Base-by-base conservation (phyloP, 2,888 invertebrate species). In the Dicyrtoma fusca region DNA sequence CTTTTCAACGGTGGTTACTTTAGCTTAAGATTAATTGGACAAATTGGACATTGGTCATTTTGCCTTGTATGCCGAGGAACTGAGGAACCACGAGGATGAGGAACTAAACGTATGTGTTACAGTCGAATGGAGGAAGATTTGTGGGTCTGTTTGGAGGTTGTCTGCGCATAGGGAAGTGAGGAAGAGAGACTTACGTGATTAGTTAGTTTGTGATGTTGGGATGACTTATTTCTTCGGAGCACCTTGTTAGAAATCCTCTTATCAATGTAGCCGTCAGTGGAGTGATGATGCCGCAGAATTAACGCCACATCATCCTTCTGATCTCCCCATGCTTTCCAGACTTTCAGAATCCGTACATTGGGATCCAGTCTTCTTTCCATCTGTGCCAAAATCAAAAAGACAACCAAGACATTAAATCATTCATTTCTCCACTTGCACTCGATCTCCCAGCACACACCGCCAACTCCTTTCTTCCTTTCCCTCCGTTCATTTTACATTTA, bases 241-340 rank as follows among this genome's bases (percentile, higher is more conserved):
- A 73, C 72, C 55, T 74, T 76, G 19, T 74, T 73, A 26, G 74
- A 74, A 11, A 64, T 45, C 59, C 72, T 73, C 61, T 77, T 77
- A 59, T 77, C 77, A 57, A 77, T 77, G 72, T 77, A 77, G 21
- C 77, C 77, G 64, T 77, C 76, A n/a, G 69, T 71, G n/a, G 68
- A 51, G 63, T 74, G 71, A 42, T 71, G 74, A 53, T 51, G 44
- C 63, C 78, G 57, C 55, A 80, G 68, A 65, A 77, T 64, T 73
- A 79, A 63, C 45, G 73, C 74, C 44, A 88, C 89, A 83, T 90
- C 89, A 81, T 86, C 85, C 84, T 88, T 87, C 73, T 89, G 88
- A 80, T 88, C 87, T 71, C 91, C 92, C 92, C 92, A 93, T 26
- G 92, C 90, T 74, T 89, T 89, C 87, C 92, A 88, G 65, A 93